A percentile compares a stretch with the other conserved stretches of the same genome.
phyloP scores from a whole-genome alignment of 1,140 invertebrate species.

The Drosophila albomicans region DNA sequence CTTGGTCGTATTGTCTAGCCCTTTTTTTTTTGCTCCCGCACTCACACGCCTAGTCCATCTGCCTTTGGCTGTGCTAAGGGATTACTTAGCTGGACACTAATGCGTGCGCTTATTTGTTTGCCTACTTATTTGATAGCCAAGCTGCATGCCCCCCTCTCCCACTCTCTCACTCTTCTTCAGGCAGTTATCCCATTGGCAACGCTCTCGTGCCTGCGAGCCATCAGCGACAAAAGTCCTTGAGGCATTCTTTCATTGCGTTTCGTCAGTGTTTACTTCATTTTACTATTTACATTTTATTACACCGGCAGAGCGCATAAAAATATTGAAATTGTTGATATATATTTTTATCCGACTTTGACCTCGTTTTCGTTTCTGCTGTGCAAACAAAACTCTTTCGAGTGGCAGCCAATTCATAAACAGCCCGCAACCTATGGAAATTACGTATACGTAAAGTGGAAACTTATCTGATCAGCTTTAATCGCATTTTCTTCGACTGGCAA shows the following conservation, averaged over 20 bases:
- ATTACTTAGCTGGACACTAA: constrained; percentile 79
- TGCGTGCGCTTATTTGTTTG: constrained; percentile 79
- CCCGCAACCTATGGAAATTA: not conserved
- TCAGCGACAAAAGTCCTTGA: constrained; percentile 51
- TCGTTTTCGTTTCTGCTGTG: not conserved
- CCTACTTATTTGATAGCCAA: constrained; percentile 31
- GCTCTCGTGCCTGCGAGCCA: constrained; percentile 63
- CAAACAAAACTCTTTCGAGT: not conserved
- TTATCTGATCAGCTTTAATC: constrained; percentile 5
- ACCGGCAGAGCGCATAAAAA: constrained; percentile 50
- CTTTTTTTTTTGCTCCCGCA: constrained; percentile 29
- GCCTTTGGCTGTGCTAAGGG: constrained; percentile 57
- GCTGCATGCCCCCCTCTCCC: not conserved
- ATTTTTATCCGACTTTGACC: constrained; percentile 9
- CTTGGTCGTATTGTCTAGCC: constrained; percentile 52
- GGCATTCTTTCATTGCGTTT: constrained; percentile 56
- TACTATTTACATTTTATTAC: constrained; percentile 73
- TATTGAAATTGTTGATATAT: constrained; percentile 44
- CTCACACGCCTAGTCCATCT: constrained; percentile 43
- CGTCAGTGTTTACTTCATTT: constrained; percentile 65
- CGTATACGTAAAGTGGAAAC: not conserved
- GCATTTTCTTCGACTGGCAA: not conserved
- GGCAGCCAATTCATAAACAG: not conserved
- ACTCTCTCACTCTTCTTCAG: no score
- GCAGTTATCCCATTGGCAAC: constrained; percentile 7